Percentiles rank a stretch among this genome's conserved stretches.
Conservation (phyloP, 2,113 vertebrate species). For the Cyprinodon brontotheroides region DNA sequence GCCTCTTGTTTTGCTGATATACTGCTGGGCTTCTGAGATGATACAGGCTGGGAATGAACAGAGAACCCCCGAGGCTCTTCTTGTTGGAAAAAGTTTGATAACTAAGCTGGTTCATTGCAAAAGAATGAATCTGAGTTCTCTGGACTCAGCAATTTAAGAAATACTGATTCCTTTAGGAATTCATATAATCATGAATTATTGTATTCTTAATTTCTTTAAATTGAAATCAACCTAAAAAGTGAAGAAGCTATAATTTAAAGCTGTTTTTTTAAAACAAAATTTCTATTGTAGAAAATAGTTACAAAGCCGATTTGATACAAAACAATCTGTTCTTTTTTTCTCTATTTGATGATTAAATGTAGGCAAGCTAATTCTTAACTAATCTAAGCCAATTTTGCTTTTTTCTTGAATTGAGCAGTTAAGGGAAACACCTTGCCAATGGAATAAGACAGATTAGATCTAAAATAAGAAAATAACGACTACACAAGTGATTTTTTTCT, state of each 20-base stretch:
- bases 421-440: too few relatives aligned
- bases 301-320: neutral
- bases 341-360: neutral
- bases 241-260: too few relatives aligned
- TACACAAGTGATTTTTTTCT: too few relatives aligned
- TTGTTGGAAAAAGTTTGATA: constrained; percentile 17
- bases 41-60: constrained; percentile 47
- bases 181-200: too few relatives aligned
- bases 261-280: neutral
- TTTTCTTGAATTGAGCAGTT: neutral
- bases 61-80: constrained; percentile 7
- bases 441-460: too few relatives aligned
- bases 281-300: neutral
- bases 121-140: constrained; percentile 2
- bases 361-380: neutral
- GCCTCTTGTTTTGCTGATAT: constrained; percentile 15
- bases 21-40: constrained; percentile 3
- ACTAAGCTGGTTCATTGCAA: neutral
- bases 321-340: neutral
- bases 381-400: neutral
- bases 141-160: neutral
- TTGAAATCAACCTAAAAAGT: too few relatives aligned
- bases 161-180: too few relatives aligned
- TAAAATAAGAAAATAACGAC: too few relatives aligned
- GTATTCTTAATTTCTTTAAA: too few relatives aligned